Evolutionary conservation across 2,888 invertebrate genomes (phyloP).

Genomic region (Ectobius pallidus): DNA sequence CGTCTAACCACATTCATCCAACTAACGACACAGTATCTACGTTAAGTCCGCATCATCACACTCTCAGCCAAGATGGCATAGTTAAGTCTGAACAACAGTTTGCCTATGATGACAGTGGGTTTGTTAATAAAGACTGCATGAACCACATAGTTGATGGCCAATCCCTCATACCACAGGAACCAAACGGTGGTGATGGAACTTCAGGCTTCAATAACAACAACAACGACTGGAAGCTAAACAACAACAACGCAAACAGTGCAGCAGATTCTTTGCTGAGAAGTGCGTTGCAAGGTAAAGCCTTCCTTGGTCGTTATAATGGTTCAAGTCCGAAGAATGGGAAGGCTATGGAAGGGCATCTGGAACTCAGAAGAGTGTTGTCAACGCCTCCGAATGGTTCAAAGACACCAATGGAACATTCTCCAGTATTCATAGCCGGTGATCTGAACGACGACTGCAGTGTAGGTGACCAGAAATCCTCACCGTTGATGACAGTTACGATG

Average conservation of each 20-base stretch:
- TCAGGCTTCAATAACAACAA: constrained; percentile 70
- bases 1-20: constrained; percentile 52
- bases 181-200: constrained; percentile 1
- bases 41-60: constrained; percentile 45
- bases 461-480: constrained; percentile 7
- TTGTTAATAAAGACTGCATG: constrained; percentile 61
- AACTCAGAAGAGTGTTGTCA: constrained; percentile 62
- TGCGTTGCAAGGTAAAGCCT: constrained; percentile 80
- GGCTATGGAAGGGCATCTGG: constrained; percentile 64
- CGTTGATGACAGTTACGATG: constrained; percentile 21
- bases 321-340: constrained; percentile 49
- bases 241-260: constrained; percentile 64
- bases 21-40: constrained; percentile 50
- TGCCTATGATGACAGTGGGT: constrained; percentile 78
- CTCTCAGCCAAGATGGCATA: constrained; percentile 63
- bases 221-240: constrained; percentile 81
- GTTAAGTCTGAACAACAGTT: constrained; percentile 72
- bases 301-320: constrained; percentile 46
- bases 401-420: constrained; percentile 49
- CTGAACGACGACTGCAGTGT: background rate
- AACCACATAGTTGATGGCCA: constrained; percentile 46
- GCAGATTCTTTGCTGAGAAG: constrained; percentile 80
- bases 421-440: constrained; percentile 21
- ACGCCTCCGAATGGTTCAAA: constrained; percentile 51
- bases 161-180: background rate